phyloP scores from a whole-genome alignment of 37 sponge, comb jelly and placozoan species.

The Dysidea cf. avara region DNA sequence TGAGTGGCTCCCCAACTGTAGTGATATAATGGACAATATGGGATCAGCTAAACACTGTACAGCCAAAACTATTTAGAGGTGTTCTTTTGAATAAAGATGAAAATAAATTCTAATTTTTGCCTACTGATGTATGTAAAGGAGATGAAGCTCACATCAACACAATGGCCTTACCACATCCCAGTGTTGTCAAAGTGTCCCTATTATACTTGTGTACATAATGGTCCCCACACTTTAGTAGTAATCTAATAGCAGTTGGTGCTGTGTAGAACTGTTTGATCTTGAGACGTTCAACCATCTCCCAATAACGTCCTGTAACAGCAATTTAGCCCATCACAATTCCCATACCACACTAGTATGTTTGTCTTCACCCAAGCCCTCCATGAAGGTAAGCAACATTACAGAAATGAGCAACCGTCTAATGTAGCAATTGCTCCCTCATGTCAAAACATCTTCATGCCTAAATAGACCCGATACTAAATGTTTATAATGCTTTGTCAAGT shows the following conservation, averaged over 20 bases:
- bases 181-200: constrained; percentile 70
- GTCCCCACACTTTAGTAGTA: constrained; percentile 72
- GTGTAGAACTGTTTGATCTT: constrained; percentile 89
- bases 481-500: too few species aligned
- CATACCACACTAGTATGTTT: background rate
- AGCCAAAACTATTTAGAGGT: background rate
- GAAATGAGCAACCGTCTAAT: too few species aligned
- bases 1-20: constrained; percentile 92
- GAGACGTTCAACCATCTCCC: constrained; percentile 94
- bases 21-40: background rate
- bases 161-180: constrained; percentile 89
- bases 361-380: too few species aligned
- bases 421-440: too few species aligned
- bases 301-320: constrained; percentile 83
- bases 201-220: constrained; percentile 81
- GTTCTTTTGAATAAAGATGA: background rate
- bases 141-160: too few species aligned
- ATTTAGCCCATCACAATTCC: background rate
- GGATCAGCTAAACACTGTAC: background rate
- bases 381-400: too few species aligned
- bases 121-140: background rate
- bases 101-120: background rate
- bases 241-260: constrained; percentile 86
- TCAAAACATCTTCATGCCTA: too few species aligned
- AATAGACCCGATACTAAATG: too few species aligned